Evolutionary conservation across 2,113 vertebrate genomes (phyloP).

Genomic region (Cercopithecus mona): DNA sequence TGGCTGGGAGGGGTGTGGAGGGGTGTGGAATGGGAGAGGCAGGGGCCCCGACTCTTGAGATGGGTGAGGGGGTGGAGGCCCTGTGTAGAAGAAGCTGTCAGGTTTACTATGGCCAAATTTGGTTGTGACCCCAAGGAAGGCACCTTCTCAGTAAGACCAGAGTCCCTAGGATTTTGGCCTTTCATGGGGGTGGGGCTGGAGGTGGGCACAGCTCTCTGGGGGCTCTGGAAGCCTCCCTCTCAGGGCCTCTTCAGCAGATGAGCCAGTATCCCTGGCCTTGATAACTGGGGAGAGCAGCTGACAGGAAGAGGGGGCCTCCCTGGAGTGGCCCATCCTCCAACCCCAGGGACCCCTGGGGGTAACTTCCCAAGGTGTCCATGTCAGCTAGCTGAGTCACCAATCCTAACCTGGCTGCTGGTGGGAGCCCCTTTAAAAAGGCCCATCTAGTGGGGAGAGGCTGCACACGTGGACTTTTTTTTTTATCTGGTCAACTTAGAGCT

Average conservation of each 20-base stretch:
- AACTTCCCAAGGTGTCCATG: neutral
- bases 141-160: neutral
- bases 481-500: neutral
- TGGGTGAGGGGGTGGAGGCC: neutral
- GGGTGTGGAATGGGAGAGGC: neutral
- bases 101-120: constrained; percentile 39
- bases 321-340: neutral
- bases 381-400: neutral
- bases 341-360: neutral
- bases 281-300: neutral
- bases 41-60: neutral
- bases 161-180: neutral
- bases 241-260: neutral
- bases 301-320: neutral
- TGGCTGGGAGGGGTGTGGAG: neutral
- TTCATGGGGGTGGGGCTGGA: neutral
- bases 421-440: neutral
- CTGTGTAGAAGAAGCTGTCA: neutral
- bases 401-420: neutral
- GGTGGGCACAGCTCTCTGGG: neutral
- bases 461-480: neutral
- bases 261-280: neutral
- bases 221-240: neutral
- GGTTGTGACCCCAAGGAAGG: constrained; percentile 28
- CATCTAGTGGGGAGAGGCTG: neutral